These are phyloP conservation scores for Pteromalus puparum DNA, from an alignment of 1,140 invertebrate genomes.

Conservation along the genomic window DNA sequence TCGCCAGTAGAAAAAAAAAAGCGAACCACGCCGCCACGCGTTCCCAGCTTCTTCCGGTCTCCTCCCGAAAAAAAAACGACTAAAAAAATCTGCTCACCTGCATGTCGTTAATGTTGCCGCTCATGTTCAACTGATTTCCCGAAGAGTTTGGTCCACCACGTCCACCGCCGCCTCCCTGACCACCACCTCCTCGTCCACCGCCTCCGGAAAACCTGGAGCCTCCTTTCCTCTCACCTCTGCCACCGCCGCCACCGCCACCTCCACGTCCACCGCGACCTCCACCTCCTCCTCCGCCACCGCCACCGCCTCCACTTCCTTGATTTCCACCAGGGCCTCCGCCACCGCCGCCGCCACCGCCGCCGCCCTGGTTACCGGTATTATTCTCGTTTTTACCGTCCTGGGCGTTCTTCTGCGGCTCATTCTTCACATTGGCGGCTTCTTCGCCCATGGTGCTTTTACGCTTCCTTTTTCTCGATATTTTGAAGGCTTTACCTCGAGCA, in stretches of 20 bases:
- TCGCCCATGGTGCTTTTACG: constrained; percentile 59
- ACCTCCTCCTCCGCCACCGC: constrained; percentile 57
- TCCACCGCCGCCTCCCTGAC: neutral
- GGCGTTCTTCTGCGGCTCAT: constrained; percentile 58
- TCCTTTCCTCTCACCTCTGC: constrained; percentile 50
- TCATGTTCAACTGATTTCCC: constrained; percentile 21
- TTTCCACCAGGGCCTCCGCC: constrained; percentile 61
- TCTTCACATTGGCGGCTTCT: constrained; percentile 63
- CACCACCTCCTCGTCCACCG: neutral
- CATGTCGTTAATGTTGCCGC: constrained; percentile 49
- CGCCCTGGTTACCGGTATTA: constrained; percentile 30
- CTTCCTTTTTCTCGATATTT: constrained; percentile 40
- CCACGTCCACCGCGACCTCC: constrained; percentile 60
- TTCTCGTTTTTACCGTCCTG: constrained; percentile 63
- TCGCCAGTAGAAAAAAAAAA: constrained; percentile 5
- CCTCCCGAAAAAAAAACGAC: constrained; percentile 15
- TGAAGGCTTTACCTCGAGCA: neutral
- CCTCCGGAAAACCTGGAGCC: constrained; percentile 49
- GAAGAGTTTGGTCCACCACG: neutral
- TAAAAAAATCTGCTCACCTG: constrained; percentile 34
- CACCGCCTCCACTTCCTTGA: constrained; percentile 58
- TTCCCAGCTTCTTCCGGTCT: neutral
- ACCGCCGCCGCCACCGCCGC: constrained; percentile 57
- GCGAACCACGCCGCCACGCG: constrained; percentile 18
- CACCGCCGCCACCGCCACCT: constrained; percentile 53